phyloP scores from a whole-genome alignment of 2,113 vertebrate genomes.

The Penelope pileata region DNA sequence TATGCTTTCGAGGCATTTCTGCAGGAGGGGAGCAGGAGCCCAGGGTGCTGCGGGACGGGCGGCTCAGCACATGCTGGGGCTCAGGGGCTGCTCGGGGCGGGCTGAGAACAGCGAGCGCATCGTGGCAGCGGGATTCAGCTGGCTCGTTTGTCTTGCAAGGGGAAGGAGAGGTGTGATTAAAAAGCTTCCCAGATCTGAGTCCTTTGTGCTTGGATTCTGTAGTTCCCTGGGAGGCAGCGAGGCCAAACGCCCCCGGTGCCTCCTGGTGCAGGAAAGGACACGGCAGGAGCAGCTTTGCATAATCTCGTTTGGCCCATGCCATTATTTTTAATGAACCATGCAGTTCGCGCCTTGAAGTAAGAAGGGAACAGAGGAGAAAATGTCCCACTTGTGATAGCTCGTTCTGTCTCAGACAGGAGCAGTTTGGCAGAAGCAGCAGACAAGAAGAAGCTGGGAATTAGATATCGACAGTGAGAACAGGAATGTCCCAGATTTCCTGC shows the following conservation, averaged over 20 bases:
- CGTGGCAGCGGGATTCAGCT: too few species aligned
- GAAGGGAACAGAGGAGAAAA: background rate
- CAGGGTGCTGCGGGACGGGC: background rate
- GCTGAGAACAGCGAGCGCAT: too few species aligned
- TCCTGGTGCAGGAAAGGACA: background rate
- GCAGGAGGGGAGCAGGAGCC: background rate
- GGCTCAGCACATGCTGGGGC: too few species aligned
- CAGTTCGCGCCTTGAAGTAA: background rate
- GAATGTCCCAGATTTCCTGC: background rate
- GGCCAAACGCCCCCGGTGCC: background rate
- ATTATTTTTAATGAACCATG: background rate
- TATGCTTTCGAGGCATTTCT: conserved; percentile 6
- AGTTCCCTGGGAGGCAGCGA: too few species aligned
- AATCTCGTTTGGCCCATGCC: background rate
- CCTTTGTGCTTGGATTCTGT: background rate
- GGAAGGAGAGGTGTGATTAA: background rate
- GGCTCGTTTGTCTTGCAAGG: background rate
- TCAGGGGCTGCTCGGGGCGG: background rate
- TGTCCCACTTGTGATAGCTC: background rate
- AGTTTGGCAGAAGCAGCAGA: background rate
- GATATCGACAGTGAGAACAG: background rate
- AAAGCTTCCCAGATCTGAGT: background rate
- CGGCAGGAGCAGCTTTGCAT: background rate
- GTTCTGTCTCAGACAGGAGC: background rate
- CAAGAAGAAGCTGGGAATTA: background rate